Base-by-base conservation (phyloP, 2,113 vertebrate species). In the Piliocolobus tephrosceles region DNA sequence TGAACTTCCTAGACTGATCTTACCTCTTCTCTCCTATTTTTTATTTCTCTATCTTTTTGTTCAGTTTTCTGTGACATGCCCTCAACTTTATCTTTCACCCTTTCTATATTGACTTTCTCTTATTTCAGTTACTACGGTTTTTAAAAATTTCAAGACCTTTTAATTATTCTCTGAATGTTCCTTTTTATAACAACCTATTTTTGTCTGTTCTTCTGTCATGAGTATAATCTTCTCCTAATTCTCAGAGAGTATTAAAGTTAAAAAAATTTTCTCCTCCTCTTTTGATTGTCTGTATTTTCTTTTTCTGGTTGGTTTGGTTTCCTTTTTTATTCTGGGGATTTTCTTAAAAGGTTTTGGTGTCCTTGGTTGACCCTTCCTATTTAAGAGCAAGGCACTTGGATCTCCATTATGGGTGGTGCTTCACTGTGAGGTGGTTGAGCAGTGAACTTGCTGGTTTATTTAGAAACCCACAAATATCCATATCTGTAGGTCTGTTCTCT, bases 101-200 rank as follows among this genome's bases (percentile, higher is more conserved):
- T 78, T 84, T 75, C 82, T 82, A 75, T 84, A 75, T 84, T 95
- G 92, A 89, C 66, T 91, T 95, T 81, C 64, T 93, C 43, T 91
- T 75, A 78, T 90, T 91, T 95, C 66, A 72, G 32, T 95, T 94
- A 83, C 35, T 66, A 78, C 66, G n/a, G 12, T 66, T 94, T 73
- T 3, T 25, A 89, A 55, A 84, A 73, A 82, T 87, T 96, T 79
- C 32, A 91, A 92, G 81, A 78, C 25, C 35, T 90, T 97, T 90
- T 91, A 80, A 75, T 97, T 97, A 57, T 95, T 97, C 64, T 88
- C 50, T 35, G 72, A 94, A 70, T 75, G 30, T 95, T 96, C 57
- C 76, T 93, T 97, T 97, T 96, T 90, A 96, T 96, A 92, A 84
- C 27, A 95, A 73, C 6, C 57, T 92, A 90, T 78, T 90, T 94